phyloP scores from a whole-genome alignment of 1,140 invertebrate species.

The Coelopa frigida region DNA sequence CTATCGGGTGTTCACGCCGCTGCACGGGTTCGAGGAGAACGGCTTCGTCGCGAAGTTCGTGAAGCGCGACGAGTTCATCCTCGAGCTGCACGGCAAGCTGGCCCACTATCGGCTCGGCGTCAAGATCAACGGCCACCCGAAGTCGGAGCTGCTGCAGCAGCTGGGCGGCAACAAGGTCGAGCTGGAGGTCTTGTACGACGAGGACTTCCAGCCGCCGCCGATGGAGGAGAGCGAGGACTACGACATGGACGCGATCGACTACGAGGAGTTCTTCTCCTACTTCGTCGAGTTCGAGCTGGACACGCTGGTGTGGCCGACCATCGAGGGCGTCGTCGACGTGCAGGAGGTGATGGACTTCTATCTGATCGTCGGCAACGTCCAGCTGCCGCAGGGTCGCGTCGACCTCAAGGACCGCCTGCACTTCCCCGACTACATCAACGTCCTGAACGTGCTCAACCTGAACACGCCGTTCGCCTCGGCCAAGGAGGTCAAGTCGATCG shows the following conservation, averaged over 20 bases:
- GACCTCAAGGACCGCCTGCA: slow-evolving; percentile 48
- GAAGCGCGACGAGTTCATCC: slow-evolving; percentile 55
- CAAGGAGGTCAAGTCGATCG: slow-evolving; percentile 53
- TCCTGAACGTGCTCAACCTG: slow-evolving; percentile 59
- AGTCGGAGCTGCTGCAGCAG: slow-evolving; percentile 44
- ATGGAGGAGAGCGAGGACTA: slow-evolving; percentile 22
- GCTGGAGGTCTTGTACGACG: slow-evolving; percentile 30
- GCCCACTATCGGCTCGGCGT: slow-evolving; percentile 57
- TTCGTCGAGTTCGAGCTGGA: slow-evolving; percentile 54
- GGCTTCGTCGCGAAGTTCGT: slow-evolving; percentile 61
- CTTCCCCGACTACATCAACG: slow-evolving; percentile 54
- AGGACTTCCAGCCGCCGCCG: slow-evolving; percentile 27
- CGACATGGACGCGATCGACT: slow-evolving; percentile 24
- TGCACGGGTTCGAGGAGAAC: slow-evolving; percentile 65
- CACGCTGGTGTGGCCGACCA: slow-evolving; percentile 56
- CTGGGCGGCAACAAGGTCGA: slow-evolving; percentile 29
- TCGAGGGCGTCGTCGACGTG: slow-evolving; percentile 51
- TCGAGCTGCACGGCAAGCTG: slow-evolving; percentile 59
- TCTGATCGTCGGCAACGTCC: slow-evolving; percentile 44
- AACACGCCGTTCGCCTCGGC: slow-evolving; percentile 54
- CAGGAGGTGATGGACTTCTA: slow-evolving; percentile 52
- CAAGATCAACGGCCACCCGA: slow-evolving; percentile 48
- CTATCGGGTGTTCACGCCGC: slow-evolving; percentile 66
- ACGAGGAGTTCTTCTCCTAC: slow-evolving; percentile 51
- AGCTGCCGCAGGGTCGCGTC: slow-evolving; percentile 49